These are phyloP conservation scores for Euleptes europaea DNA, from an alignment of 2,113 vertebrate genomes.

Conservation along the genomic window DNA sequence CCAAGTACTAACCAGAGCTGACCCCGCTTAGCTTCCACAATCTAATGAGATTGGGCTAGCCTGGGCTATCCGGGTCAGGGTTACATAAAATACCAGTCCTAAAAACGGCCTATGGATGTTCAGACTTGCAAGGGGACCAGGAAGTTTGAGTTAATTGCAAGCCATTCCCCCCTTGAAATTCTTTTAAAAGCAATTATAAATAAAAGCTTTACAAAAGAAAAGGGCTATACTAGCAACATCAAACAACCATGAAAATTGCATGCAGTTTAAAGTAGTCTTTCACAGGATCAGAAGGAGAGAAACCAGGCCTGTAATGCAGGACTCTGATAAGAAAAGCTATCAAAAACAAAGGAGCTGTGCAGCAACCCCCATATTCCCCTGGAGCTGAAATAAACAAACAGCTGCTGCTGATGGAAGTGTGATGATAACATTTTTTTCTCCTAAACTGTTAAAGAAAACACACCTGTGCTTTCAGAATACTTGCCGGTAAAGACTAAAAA, in stretches of 20 bases:
- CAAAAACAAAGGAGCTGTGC: constrained; percentile 3
- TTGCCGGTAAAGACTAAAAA: background rate
- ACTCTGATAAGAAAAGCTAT: constrained; percentile 7
- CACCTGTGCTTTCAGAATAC: constrained; percentile 1
- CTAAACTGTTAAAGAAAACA: constrained; percentile 20
- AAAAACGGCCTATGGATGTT: background rate
- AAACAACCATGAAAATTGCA: background rate
- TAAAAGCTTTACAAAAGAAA: background rate
- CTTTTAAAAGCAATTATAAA: constrained; percentile 1
- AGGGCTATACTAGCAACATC: background rate
- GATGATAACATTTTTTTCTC: constrained; percentile 18
- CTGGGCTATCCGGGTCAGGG: too few species aligned
- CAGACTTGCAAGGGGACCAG: background rate
- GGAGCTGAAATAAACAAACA: background rate
- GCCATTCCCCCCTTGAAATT: background rate
- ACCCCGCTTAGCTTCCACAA: too few species aligned
- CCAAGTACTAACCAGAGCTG: too few species aligned
- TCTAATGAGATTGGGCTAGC: too few species aligned
- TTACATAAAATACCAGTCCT: too few species aligned
- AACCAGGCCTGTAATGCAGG: constrained; percentile 8
- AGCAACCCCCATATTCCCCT: background rate
- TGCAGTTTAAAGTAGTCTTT: background rate
- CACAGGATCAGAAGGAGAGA: constrained; percentile 1
- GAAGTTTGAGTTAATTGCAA: background rate
- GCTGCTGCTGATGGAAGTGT: background rate